Percentiles rank a stretch among this genome's conserved stretches.
These are phyloP conservation scores for Sinocyclocheilus maitianheensis DNA, from an alignment of 2,113 vertebrate species.

Conservation along the genomic window DNA sequence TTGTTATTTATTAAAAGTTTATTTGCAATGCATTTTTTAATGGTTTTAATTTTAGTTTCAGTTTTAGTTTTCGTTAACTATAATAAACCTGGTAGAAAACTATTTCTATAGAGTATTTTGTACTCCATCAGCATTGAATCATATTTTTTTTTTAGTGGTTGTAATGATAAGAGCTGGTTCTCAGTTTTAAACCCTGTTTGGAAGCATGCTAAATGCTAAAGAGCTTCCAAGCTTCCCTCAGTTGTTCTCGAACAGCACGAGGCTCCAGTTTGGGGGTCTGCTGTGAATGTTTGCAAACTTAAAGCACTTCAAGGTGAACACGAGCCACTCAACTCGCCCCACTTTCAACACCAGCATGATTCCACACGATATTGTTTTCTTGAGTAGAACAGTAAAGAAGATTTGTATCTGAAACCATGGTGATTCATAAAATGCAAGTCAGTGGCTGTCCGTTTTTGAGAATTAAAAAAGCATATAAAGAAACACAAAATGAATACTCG, in stretches of 20 bases:
- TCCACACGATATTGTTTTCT: background rate
- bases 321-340: background rate
- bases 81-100: no score
- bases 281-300: background rate
- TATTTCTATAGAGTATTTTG: no score
- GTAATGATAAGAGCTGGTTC: background rate
- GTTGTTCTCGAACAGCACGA: constrained; percentile 9
- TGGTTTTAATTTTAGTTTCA: no score
- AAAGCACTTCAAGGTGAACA: constrained; percentile 43
- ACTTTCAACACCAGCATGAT: constrained; percentile 3
- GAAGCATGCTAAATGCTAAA: background rate
- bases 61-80: no score
- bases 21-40: no score
- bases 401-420: background rate
- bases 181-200: background rate
- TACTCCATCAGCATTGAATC: no score
- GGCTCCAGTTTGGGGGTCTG: constrained; percentile 18
- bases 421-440: no score
- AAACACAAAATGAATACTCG: no score
- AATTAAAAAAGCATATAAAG: no score
- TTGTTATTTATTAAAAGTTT: no score
- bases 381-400: background rate
- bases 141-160: background rate
- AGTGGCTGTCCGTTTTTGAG: background rate
- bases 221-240: background rate